Conservation (phyloP, 2,888 invertebrate species). For the Bombylius major region DNA sequence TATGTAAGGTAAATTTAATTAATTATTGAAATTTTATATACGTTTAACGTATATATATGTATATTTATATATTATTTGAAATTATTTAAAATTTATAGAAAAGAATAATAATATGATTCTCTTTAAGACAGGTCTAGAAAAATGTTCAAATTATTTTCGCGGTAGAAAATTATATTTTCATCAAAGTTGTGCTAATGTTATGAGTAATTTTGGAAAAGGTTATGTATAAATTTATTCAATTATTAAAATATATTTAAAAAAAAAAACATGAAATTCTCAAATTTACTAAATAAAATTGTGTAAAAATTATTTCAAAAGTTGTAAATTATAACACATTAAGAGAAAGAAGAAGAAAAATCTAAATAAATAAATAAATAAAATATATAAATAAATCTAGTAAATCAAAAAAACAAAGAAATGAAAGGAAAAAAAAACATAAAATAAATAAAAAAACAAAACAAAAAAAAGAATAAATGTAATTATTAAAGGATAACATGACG, state of each 20-base stretch:
- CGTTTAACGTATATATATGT: not conserved
- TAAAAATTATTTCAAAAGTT: too few relatives aligned
- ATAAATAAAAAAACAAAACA: too few relatives aligned
- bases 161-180: constrained; percentile 34
- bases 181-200: constrained; percentile 35
- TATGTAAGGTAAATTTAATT: constrained; percentile 52
- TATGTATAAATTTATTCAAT: not conserved
- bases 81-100: too few relatives aligned
- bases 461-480: too few relatives aligned
- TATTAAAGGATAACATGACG: too few relatives aligned
- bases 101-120: not conserved
- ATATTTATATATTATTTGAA: not conserved
- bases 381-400: not conserved
- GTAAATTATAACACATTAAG: too few relatives aligned
- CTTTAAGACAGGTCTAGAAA: constrained; percentile 36
- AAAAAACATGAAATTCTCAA: too few relatives aligned
- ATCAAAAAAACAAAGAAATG: not conserved
- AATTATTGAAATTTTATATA: constrained; percentile 16
- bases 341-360: too few relatives aligned
- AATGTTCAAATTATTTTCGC: constrained; percentile 32
- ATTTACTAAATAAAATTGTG: too few relatives aligned
- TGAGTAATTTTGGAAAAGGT: constrained; percentile 25
- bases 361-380: too few relatives aligned
- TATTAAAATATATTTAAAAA: too few relatives aligned
- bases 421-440: too few relatives aligned